Conservation (phyloP, 2,113 vertebrate species). For the Pitta sordida region DNA sequence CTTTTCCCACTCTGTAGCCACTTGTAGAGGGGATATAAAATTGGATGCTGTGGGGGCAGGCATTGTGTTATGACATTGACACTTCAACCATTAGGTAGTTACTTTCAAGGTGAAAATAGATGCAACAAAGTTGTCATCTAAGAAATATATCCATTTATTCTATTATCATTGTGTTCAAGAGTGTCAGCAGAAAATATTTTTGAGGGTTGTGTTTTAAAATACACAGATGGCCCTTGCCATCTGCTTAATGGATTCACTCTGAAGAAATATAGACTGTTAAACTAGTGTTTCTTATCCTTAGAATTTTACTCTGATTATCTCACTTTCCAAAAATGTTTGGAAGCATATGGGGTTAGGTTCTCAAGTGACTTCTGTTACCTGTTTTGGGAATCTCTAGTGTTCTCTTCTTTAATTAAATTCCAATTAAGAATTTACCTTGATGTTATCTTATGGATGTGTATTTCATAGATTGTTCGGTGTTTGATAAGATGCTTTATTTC, state of each 20-base stretch:
- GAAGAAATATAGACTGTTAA: neutral
- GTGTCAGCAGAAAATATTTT: neutral
- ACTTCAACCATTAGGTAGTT: neutral
- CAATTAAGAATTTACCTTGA: neutral
- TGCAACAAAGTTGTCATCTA: neutral
- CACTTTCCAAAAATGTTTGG: neutral
- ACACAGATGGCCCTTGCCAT: neutral
- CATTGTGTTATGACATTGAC: neutral
- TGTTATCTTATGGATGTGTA: neutral
- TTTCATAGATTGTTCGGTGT: neutral
- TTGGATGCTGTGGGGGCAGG: neutral
- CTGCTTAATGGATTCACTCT: neutral
- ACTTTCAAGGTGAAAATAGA: neutral
- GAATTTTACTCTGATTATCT: neutral
- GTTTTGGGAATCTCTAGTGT: neutral
- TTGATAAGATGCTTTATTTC: neutral
- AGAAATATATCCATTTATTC: neutral
- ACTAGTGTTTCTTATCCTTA: neutral
- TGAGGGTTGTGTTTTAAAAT: neutral
- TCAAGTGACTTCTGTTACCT: neutral
- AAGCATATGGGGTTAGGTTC: neutral
- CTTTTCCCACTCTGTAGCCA: neutral
- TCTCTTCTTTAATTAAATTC: neutral
- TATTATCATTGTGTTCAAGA: neutral
- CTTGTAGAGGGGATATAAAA: neutral